These are phyloP conservation scores for Rissa tridactyla DNA, from an alignment of 2,113 vertebrate genomes.

Conservation along the genomic window DNA sequence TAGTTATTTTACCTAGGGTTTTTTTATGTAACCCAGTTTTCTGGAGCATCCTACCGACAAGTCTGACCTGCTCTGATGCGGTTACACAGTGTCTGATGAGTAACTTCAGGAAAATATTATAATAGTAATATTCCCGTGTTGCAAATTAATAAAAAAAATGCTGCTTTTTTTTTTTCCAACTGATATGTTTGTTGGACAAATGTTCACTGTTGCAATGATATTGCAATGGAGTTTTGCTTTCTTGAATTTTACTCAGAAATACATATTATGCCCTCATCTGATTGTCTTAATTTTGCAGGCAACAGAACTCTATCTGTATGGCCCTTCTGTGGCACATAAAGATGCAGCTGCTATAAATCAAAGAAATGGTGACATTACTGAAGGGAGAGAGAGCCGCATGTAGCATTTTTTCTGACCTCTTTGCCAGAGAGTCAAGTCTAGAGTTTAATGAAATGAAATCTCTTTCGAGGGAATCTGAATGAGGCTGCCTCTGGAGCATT, in stretches of 20 bases:
- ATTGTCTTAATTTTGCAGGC: constrained; percentile 55
- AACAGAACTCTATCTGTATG: constrained; percentile 13
- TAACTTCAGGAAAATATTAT: neutral
- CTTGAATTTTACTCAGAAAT: constrained; percentile 39
- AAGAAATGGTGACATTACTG: constrained; percentile 45
- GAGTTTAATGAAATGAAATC: constrained; percentile 72
- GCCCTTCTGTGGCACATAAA: constrained; percentile 42
- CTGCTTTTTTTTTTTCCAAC: neutral
- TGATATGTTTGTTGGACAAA: neutral
- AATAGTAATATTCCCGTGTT: neutral
- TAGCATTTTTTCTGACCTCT: constrained; percentile 61
- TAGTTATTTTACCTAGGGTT: neutral
- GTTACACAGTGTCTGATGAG: neutral
- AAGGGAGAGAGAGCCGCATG: neutral
- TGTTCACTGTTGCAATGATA: neutral
- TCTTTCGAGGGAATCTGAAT: constrained; percentile 48
- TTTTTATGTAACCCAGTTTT: neutral
- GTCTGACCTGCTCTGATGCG: neutral
- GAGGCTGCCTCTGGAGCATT: constrained; percentile 32
- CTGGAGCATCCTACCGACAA: neutral
- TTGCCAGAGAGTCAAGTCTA: constrained; percentile 60
- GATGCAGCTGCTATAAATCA: constrained; percentile 64
- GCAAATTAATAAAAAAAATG: neutral
- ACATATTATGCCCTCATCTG: neutral
- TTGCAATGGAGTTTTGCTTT: neutral